These are phyloP conservation scores for Lichenostomus cassidix DNA, from an alignment of 2,113 vertebrate species.

Conservation along the genomic window DNA sequence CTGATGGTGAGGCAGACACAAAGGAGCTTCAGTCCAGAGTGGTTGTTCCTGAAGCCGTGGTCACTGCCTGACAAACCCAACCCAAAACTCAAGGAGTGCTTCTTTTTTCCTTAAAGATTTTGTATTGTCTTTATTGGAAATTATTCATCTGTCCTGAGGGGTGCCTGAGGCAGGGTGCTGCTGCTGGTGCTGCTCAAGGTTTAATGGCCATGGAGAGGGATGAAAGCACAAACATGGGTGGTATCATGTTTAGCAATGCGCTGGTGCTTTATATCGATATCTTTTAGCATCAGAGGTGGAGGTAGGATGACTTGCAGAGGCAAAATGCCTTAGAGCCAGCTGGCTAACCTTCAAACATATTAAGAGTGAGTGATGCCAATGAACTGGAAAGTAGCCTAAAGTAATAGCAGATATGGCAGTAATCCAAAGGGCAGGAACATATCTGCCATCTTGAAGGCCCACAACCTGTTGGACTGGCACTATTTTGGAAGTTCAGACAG, in stretches of 20 bases:
- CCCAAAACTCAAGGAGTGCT: not conserved
- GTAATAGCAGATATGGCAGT: constrained; percentile 42
- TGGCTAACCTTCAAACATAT: constrained; percentile 41
- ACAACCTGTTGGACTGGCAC: not conserved
- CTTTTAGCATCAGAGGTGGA: constrained; percentile 18
- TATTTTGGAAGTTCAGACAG: not conserved
- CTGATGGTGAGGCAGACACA: not conserved
- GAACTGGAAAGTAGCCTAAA: not conserved
- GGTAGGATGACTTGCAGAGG: constrained; percentile 25
- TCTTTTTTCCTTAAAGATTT: not conserved
- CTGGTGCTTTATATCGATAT: not conserved
- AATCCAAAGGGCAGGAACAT: not conserved
- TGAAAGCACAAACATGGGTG: not conserved
- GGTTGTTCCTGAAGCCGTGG: not conserved
- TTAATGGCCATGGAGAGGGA: not conserved
- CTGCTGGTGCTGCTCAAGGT: not conserved
- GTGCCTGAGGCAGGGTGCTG: not conserved
- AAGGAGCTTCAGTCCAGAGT: not conserved
- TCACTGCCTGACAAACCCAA: not conserved
- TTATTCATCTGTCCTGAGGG: not conserved
- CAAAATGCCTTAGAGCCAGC: constrained; percentile 6
- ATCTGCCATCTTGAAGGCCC: not conserved
- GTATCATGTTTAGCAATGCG: not conserved
- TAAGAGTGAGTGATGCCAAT: not conserved
- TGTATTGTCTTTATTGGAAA: not conserved